Percentiles rank a stretch among this genome's conserved stretches.
Evolutionary conservation across 2,113 vertebrate genomes (phyloP).

Genomic region (Phainopepla nitens): DNA sequence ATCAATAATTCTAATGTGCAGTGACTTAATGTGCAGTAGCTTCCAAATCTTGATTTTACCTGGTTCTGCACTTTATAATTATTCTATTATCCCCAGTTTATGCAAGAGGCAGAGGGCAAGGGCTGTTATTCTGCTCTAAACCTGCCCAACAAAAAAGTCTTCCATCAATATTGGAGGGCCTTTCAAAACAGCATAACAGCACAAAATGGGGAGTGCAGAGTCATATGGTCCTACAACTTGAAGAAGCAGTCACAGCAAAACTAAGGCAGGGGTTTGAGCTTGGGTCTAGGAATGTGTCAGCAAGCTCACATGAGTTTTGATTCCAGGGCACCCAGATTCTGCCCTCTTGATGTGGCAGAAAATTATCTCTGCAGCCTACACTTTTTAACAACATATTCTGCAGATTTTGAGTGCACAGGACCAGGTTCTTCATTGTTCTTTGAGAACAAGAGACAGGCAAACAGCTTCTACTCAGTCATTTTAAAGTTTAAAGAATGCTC

Average conservation of each 20-base stretch:
- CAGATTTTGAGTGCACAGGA: neutral
- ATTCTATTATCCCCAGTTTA: neutral
- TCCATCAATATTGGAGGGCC: neutral
- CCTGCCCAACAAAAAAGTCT: neutral
- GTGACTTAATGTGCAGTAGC: neutral
- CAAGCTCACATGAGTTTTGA: neutral
- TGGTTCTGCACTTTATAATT: neutral
- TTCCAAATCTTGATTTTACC: neutral
- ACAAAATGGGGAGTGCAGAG: neutral
- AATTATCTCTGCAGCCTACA: neutral
- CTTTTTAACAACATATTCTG: neutral
- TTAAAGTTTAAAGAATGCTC: neutral
- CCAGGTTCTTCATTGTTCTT: neutral
- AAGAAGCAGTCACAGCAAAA: neutral
- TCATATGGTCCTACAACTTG: neutral
- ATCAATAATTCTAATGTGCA: neutral
- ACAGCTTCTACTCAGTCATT: neutral
- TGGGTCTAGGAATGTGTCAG: neutral
- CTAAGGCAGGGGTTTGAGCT: neutral
- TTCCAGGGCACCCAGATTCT: neutral
- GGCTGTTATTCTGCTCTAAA: neutral
- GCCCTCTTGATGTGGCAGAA: neutral
- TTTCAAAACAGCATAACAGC: neutral
- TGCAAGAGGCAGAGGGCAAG: rapidly evolving
- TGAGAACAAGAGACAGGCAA: neutral